Evolutionary conservation across 2,797 vertebrate genomes (phyloP).

Genomic region (Emys orbicularis): DNA sequence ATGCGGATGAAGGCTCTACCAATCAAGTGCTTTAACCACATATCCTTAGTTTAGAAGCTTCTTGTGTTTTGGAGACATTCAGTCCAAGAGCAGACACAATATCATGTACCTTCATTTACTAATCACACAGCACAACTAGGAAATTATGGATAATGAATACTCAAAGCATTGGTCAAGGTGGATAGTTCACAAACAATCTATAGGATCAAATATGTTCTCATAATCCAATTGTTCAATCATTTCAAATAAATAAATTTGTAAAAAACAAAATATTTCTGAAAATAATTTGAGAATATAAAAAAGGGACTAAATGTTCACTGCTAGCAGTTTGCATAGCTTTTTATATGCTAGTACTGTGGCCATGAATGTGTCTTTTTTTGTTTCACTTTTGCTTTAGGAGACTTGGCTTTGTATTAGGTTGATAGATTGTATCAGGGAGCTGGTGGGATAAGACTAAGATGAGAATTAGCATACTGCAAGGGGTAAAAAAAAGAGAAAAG

Average conservation of each 20-base stretch:
- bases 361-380: neutral
- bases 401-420: neutral
- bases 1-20: too few species aligned
- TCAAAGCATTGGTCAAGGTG: neutral
- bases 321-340: neutral
- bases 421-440: neutral
- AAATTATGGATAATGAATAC: neutral
- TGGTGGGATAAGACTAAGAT: slow-evolving; percentile 10
- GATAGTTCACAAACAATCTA: neutral
- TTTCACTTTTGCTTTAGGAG: neutral
- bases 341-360: neutral
- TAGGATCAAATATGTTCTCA: neutral
- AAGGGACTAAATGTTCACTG: neutral
- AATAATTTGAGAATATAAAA: neutral
- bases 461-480: slow-evolving; percentile 36
- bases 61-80: neutral
- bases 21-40: neutral
- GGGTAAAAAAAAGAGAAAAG: slow-evolving; percentile 1
- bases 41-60: neutral
- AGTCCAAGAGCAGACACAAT: neutral
- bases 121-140: neutral
- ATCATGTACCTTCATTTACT: neutral
- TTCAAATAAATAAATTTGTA: neutral
- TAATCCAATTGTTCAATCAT: neutral
- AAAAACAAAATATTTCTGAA: neutral